Evolutionary conservation across 2,888 invertebrate species (phyloP).

Genomic region (Balanococcus diminutus): DNA sequence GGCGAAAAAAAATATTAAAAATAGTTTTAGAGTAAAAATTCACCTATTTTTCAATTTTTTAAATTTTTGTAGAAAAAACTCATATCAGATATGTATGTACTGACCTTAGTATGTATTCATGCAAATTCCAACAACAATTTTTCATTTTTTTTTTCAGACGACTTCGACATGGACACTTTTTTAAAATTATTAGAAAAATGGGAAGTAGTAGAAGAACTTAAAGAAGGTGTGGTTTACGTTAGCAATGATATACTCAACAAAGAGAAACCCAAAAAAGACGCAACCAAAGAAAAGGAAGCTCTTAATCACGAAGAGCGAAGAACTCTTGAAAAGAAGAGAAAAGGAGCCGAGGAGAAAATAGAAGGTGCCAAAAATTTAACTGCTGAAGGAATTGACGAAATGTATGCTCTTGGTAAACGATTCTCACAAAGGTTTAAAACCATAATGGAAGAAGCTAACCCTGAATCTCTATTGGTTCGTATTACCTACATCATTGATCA

Average conservation of each 20-base stretch:
- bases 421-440: conserved; percentile 48
- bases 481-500: not conserved
- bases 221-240: not conserved
- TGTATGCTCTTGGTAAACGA: conserved; percentile 62
- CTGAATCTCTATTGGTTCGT: not conserved
- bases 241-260: not conserved
- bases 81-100: no score
- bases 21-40: no score
- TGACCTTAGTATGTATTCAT: no score
- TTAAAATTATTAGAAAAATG: not conserved
- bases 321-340: not conserved
- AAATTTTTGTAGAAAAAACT: no score
- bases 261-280: not conserved
- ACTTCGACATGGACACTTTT: not conserved
- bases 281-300: not conserved
- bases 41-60: no score
- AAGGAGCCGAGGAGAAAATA: conserved; percentile 61
- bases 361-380: conserved; percentile 69
- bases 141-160: not conserved
- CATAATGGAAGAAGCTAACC: not conserved
- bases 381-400: conserved; percentile 76
- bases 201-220: not conserved
- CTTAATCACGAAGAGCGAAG: not conserved
- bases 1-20: no score
- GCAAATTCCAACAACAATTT: no score